Conservation (phyloP, 2,888 invertebrate genomes). For the Troglohyphantes excavatus region DNA sequence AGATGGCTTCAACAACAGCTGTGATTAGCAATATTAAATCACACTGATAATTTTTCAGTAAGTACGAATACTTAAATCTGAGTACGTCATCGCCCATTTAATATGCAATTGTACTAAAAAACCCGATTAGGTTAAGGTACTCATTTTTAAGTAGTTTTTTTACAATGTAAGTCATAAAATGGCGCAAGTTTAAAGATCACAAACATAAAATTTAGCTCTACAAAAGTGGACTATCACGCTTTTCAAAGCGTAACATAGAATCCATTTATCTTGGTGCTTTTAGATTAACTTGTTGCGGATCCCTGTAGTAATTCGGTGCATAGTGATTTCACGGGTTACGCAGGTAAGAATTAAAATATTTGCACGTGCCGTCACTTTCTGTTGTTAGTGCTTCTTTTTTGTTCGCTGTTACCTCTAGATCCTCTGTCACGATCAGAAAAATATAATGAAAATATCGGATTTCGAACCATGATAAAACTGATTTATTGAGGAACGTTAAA, state of each 20-base stretch:
- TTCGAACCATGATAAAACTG: neutral
- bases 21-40: no score
- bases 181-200: no score
- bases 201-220: neutral
- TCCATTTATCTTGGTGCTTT: constrained; percentile 32
- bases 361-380: constrained; percentile 10
- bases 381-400: constrained; percentile 2
- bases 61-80: no score
- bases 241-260: neutral
- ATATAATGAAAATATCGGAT: neutral
- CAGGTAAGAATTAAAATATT: constrained; percentile 15
- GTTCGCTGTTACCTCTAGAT: neutral
- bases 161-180: no score
- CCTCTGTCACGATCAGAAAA: neutral
- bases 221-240: constrained; percentile 2
- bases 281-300: constrained; percentile 29
- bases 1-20: no score
- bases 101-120: no score
- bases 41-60: no score
- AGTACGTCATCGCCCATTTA: no score
- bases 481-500: neutral
- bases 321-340: constrained; percentile 1
- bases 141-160: no score
- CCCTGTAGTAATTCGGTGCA: neutral
- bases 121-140: no score